Evolutionary conservation across 2,888 invertebrate genomes (phyloP), one percentile per base, ranked within the genome.

Genomic region (Tigriopus californicus): DNA sequence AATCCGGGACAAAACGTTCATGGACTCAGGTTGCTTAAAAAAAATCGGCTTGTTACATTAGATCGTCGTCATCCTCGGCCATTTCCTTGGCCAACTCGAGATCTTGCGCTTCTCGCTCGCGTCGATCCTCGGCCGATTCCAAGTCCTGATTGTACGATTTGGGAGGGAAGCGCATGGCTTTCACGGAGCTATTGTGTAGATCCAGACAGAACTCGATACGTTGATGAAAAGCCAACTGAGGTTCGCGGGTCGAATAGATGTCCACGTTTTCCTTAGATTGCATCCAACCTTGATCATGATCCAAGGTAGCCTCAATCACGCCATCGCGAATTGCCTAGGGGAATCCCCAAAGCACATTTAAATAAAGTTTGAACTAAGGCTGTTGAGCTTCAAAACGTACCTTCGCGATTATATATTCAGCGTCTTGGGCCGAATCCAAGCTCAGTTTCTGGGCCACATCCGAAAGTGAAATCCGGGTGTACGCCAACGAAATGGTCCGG

Each of bases 71-170:
- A 70, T 98, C 97, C 70, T 98, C 98, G 8, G 95, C 95, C 85
- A 98, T 92, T 75, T 98, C 97, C 72, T 97, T 98, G n/a, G 98
- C 98, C 66, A 95, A 77, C 71, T 98, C 98, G 67, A 98, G 76
- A 73, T 99, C 98, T 41, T 60, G 60, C 12, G 52, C 60, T 42
- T 60, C 60, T n/a, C 58, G 42, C 33, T 58, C 58, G 1, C 58
- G 44, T 15, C 58, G 18, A 49, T 58, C 73, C 69, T 94, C 94
- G 15, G 94, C 94, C 66, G 91, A 92, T 72, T 98, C 98, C 62
- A 97, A 75, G 71, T 97, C 95, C 69, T 94, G 92, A 20, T 95
- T 95, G 74, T 97, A 97, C 0, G 95, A 91, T 70, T 97, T 97
- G 0, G 95, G 95, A 20, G 98, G 98, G 75, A 95, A 98, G 65